Percentiles rank a stretch among this genome's conserved stretches.
These are phyloP conservation scores for Cyprinodon diabolis DNA, from an alignment of 2,797 vertebrate species.

Conservation along the genomic window DNA sequence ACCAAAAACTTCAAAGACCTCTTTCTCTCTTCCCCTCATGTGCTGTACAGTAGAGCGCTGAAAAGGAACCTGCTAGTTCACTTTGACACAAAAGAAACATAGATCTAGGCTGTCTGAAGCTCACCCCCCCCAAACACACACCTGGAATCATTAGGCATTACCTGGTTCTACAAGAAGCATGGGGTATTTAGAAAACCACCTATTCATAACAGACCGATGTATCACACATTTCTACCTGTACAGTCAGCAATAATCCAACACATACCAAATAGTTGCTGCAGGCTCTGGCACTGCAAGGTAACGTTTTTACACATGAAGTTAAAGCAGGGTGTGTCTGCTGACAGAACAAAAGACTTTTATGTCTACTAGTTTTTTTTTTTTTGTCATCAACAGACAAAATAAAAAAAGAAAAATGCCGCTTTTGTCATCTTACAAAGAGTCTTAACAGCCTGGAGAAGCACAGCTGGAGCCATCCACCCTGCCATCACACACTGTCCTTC, in stretches of 20 bases:
- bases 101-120: constrained; percentile 18
- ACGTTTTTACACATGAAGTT: constrained; percentile 38
- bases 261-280: constrained; percentile 55
- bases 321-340: constrained; percentile 56
- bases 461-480: constrained; percentile 42
- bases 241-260: constrained; percentile 38
- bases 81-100: constrained; percentile 59
- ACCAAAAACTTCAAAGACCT: constrained; percentile 80
- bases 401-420: constrained; percentile 46
- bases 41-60: constrained; percentile 43
- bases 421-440: constrained; percentile 62
- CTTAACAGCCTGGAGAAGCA: constrained; percentile 56
- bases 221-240: constrained; percentile 11
- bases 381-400: constrained; percentile 58
- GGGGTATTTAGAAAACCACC: constrained; percentile 34
- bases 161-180: constrained; percentile 46
- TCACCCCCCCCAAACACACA: constrained; percentile 23
- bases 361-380: constrained; percentile 59
- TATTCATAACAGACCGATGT: constrained; percentile 14
- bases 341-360: constrained; percentile 62
- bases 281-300: constrained; percentile 67
- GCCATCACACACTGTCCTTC: constrained; percentile 46
- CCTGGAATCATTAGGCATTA: constrained; percentile 50
- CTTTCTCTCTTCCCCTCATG: constrained; percentile 40
- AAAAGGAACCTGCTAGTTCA: constrained; percentile 74